Evolutionary conservation across 2,113 vertebrate genomes (phyloP), one percentile per base, ranked within the genome.

Genomic region (Coptodon rendalli): DNA sequence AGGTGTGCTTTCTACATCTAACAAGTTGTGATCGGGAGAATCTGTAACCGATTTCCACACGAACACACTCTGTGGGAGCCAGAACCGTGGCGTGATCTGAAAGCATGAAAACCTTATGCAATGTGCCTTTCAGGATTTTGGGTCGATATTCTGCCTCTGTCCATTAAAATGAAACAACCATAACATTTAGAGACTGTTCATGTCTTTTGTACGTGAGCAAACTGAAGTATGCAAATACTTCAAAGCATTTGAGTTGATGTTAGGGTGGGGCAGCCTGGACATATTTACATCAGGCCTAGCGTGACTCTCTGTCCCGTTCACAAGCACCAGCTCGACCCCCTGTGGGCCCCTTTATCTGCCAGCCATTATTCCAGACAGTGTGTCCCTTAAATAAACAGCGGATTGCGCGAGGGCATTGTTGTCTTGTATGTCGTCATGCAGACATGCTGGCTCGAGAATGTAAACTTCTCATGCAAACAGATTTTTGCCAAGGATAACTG

Each of bases 231-330:
- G 9, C 24, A 29, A 76, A 48, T 48, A 11, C 13, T 29, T 16
- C 5, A 48, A 16, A 48, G 40, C 40, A 7, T 48, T 45, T 29
- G 9, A 40, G 53, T 29, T 2, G 52, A 57, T 27, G 24, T 0
- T 4, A 27, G 31, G 54, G 19, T 2, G 5, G 31, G 56, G 29
- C 1, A 0, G 19, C n/a, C 82, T 1, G 24, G 0, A 76, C 9
- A 29, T 76, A 19, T 48, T 76, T 48, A 29, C 40, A 48, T 31
- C n/a, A 53, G 82, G 86, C 56, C 2, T 95, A 29, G 91, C 93
- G 90, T 94, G 92, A 95, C 90, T 93, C 56, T 50, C 43, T 86
- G 91, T 80, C 80, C 88, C 14, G 57, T 91, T 89, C 91, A 88
- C 89, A 91, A 80, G 85, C 87, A 86, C 80, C 17, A 45, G 40